Evolutionary conservation across 2,797 vertebrate genomes (phyloP).

Genomic region (Sebastes steindachneri): DNA sequence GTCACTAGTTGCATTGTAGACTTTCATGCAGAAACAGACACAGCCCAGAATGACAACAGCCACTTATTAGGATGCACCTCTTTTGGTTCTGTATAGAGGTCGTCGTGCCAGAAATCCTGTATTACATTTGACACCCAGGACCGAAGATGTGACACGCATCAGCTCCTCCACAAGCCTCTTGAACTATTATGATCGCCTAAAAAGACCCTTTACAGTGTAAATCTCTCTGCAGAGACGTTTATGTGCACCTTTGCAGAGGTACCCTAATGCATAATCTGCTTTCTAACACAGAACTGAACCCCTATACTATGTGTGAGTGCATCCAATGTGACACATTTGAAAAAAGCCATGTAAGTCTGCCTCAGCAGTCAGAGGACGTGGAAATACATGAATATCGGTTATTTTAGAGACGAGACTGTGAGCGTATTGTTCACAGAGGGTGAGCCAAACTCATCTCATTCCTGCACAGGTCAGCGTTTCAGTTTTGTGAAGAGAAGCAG

Average conservation of each 20-base stretch:
- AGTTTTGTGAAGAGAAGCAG: conserved; percentile 8
- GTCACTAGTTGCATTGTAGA: background rate
- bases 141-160: background rate
- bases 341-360: conserved; percentile 27
- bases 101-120: background rate
- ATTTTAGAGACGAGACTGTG: conserved; percentile 1
- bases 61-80: background rate
- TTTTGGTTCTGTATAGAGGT: background rate
- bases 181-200: background rate
- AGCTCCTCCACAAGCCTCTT: background rate
- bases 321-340: conserved; percentile 21
- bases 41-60: background rate
- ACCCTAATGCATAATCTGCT: conserved; percentile 7
- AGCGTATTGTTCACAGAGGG: conserved; percentile 14
- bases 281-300: background rate
- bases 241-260: background rate
- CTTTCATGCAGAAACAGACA: background rate
- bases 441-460: conserved; percentile 12
- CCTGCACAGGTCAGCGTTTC: conserved; percentile 14
- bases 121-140: background rate
- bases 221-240: background rate
- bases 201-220: background rate
- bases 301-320: background rate
- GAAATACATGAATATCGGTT: conserved; percentile 20
- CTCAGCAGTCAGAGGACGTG: background rate